A percentile compares a stretch with the other conserved stretches of the same genome.
These are phyloP conservation scores for Sialia sialis DNA, from an alignment of 2,113 vertebrate genomes.

Conservation along the genomic window DNA sequence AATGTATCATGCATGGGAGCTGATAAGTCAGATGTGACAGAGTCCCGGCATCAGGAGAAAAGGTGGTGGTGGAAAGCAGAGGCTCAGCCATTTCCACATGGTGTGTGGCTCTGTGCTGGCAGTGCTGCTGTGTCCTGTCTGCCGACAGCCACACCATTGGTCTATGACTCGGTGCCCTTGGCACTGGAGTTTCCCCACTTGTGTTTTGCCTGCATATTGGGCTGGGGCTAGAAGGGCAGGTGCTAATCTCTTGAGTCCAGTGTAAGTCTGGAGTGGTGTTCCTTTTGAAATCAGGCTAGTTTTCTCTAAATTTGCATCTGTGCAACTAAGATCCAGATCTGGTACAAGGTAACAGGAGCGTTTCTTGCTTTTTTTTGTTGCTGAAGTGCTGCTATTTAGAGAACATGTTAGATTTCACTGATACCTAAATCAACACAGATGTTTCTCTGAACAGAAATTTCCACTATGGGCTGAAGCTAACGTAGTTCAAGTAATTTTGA, in stretches of 20 bases:
- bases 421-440: slow-evolving; percentile 16
- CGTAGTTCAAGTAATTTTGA: neutral
- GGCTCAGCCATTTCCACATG: neutral
- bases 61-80: neutral
- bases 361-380: neutral
- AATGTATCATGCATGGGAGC: neutral
- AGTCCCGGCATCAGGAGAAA: neutral
- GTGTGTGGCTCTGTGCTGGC: neutral
- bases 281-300: neutral
- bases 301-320: neutral
- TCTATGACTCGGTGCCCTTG: neutral
- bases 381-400: neutral
- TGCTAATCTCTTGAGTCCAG: neutral
- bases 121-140: neutral
- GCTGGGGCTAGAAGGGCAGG: neutral
- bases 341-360: neutral
- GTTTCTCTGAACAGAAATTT: neutral
- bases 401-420: neutral
- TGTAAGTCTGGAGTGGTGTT: neutral
- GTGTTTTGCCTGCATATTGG: neutral
- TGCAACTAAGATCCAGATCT: neutral
- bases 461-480: neutral
- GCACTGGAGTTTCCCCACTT: neutral
- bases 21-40: neutral
- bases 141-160: neutral